Evolutionary conservation across 1,140 invertebrate species (phyloP).

Genomic region (Musca vetustissima): DNA sequence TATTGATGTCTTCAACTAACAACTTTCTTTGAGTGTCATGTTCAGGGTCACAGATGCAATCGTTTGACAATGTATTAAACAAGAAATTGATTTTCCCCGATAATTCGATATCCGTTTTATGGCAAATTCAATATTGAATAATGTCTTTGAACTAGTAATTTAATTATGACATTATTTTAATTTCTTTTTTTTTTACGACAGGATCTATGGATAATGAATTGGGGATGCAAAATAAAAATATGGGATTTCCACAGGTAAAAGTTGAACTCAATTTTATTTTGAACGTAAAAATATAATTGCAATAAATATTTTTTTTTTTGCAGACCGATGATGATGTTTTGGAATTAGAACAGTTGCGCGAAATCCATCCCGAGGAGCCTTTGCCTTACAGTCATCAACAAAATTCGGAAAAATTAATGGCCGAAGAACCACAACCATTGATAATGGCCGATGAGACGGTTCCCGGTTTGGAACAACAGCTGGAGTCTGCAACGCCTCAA

Average conservation of each 20-base stretch:
- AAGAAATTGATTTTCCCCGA: no score
- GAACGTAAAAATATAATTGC: no score
- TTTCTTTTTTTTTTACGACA: background rate
- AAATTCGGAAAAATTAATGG: conserved; percentile 19
- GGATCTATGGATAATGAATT: conserved; percentile 2
- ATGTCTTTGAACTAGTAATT: conserved; percentile 1
- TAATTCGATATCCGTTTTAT: no score
- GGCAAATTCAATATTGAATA: background rate
- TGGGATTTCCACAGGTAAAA: conserved; percentile 13
- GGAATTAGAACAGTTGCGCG: conserved; percentile 46
- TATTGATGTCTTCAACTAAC: no score
- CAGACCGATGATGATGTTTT: conserved; percentile 50
- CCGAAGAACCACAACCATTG: conserved; percentile 30
- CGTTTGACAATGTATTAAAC: no score
- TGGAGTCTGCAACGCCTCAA: conserved; percentile 32
- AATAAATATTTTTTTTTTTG: background rate
- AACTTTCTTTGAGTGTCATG: no score
- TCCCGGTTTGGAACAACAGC: conserved; percentile 44
- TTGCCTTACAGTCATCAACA: conserved; percentile 1
- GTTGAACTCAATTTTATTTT: background rate
- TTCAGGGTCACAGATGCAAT: no score
- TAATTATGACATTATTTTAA: background rate
- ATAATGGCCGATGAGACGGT: conserved; percentile 16
- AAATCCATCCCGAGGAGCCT: conserved; percentile 28
- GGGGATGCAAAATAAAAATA: conserved; percentile 5